These are phyloP conservation scores for Eristalis tenax DNA, from an alignment of 2,888 invertebrate genomes.

Conservation along the genomic window DNA sequence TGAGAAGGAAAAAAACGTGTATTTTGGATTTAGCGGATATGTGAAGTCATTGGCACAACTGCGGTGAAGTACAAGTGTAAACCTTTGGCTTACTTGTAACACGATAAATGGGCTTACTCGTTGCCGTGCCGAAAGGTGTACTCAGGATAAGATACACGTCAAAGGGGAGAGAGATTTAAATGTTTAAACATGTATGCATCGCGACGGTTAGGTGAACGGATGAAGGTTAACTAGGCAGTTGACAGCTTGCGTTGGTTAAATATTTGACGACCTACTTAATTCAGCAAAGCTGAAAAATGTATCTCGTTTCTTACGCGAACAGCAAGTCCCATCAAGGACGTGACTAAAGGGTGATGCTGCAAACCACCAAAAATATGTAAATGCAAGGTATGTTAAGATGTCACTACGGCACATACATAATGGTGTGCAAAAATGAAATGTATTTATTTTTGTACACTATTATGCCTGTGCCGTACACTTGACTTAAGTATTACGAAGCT, in stretches of 20 bases:
- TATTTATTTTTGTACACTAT: no score
- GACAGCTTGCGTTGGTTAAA: conserved; percentile 32
- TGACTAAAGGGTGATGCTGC: conserved; percentile 2
- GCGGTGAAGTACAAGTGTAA: conserved; percentile 31
- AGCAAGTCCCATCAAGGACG: conserved; percentile 6
- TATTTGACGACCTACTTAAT: conserved; percentile 61
- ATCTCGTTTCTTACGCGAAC: neutral
- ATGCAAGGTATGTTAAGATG: neutral
- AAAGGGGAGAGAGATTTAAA: conserved; percentile 31
- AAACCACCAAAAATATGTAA: neutral
- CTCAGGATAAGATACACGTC: conserved; percentile 37
- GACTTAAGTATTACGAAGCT: neutral
- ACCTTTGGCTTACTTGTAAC: conserved; percentile 38
- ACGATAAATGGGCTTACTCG: conserved; percentile 43
- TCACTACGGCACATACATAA: neutral
- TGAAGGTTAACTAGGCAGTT: conserved; percentile 49
- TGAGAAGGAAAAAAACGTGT: neutral
- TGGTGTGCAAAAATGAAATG: neutral
- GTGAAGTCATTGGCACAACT: conserved; percentile 51
- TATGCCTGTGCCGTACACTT: no score
- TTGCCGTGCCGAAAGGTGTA: conserved; percentile 36
- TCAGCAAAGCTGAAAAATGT: conserved; percentile 32
- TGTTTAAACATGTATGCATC: conserved; percentile 29
- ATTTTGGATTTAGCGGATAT: conserved; percentile 26
- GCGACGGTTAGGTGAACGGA: conserved; percentile 15